Percentiles rank a stretch among this genome's conserved stretches.
phyloP scores from a whole-genome alignment of 2,113 vertebrate genomes.

The Microcebus lehilahytsara region DNA sequence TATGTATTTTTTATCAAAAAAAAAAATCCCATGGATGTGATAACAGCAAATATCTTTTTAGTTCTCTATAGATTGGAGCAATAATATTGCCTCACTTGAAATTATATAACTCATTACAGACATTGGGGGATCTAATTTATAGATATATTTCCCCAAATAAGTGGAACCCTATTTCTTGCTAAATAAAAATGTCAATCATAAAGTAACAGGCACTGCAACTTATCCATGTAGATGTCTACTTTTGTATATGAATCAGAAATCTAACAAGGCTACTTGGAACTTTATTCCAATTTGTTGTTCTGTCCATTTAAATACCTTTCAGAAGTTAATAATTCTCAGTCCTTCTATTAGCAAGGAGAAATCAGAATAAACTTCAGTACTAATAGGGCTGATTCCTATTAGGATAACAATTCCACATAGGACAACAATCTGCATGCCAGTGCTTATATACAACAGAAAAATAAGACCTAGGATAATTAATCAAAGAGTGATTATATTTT shows the following conservation, averaged over 20 bases:
- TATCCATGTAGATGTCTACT: neutral
- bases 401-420: neutral
- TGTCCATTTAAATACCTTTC: neutral
- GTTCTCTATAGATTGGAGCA: conserved; percentile 10
- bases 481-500: neutral
- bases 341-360: neutral
- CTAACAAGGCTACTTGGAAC: neutral
- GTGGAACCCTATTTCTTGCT: neutral
- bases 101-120: conserved; percentile 27
- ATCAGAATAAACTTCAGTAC: neutral
- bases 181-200: conserved; percentile 55
- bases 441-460: neutral
- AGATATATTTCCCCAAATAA: conserved; percentile 21
- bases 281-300: neutral
- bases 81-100: conserved; percentile 40
- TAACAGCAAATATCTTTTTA: conserved; percentile 43
- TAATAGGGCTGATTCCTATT: neutral
- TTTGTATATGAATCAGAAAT: neutral
- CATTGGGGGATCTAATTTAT: conserved; percentile 10
- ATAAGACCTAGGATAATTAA: neutral
- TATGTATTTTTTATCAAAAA: conserved; percentile 5
- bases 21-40: neutral
- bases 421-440: neutral
- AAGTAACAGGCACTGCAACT: neutral
- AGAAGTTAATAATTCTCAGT: neutral